Base-by-base conservation (phyloP, 2,888 invertebrate genomes). In the Caenorhabditis virilis region DNA sequence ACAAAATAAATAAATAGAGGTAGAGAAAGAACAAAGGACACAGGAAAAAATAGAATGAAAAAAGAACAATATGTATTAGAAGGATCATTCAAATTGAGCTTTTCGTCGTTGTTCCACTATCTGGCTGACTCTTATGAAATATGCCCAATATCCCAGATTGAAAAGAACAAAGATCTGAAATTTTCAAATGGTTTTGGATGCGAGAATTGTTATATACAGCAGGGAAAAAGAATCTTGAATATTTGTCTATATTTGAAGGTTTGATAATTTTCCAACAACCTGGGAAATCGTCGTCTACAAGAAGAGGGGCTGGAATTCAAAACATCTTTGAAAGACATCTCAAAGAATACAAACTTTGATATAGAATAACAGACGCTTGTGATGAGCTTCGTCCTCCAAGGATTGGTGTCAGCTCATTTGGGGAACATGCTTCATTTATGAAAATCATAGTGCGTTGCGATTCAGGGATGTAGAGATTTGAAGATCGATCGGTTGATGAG, bases 221-320 rank as follows among this genome's bases (percentile, higher is more conserved):
- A 54, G 95, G 97, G 86, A 97, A 97, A 83, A 95, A 91, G 86
- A 95, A 92, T 84, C 97, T 89, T 64, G 95, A 94, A 86, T 95
- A 95, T 87, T 95, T 95, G 89, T 97, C 97, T 86, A 97, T 95
- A 87, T 94, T 95, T 85, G 94, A 94, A 62, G 94, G 93, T 80
- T 93, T 62, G 20, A 69, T 41, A 60, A 67, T 67, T 35, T 51
- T 43, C 67, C 64, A 64, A 41, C 52, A 43, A 16, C 54, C 26
- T n/a, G 61, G 54, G 18, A 57, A 52, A n/a, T 50, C 50, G 18
- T 49, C 54, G 18, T 53, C 53, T 7, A 49, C 27, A n/a, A 51
- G 51, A 2, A 56, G 38, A 4, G 50, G 42, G 6, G 62, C 56
- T 63, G 57, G 41, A 53, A 23, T n/a, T n/a, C n/a, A n/a, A n/a